A percentile compares a stretch with the other conserved stretches of the same genome.
Conservation (phyloP, 2,888 invertebrate genomes). For the Eupithecia dodoneata region DNA sequence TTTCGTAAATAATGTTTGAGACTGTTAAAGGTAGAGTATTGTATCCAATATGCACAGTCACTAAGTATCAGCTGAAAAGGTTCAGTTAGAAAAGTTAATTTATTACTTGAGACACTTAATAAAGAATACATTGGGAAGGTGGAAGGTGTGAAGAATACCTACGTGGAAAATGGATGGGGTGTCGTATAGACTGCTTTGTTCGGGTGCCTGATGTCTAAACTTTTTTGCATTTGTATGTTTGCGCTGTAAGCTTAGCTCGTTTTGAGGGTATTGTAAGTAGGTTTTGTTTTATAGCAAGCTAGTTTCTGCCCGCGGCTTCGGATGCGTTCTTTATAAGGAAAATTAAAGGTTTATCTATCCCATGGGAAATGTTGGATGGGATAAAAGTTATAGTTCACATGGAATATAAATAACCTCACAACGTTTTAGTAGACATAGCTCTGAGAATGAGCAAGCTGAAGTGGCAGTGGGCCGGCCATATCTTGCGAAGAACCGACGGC, state of each 20-base stretch:
- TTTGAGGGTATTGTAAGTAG: not conserved
- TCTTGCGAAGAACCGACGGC: too few species aligned
- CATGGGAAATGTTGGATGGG: too few species aligned
- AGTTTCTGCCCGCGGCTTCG: too few species aligned
- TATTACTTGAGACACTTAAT: constrained; percentile 13
- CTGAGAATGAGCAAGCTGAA: too few species aligned
- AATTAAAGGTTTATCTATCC: too few species aligned
- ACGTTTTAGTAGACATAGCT: too few species aligned
- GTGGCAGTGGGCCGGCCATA: too few species aligned
- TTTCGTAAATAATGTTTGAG: not conserved
- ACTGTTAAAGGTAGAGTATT: not conserved
- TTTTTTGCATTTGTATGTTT: constrained; percentile 9
- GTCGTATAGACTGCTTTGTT: constrained; percentile 31
- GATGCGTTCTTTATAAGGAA: too few species aligned
- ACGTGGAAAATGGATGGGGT: constrained; percentile 25
- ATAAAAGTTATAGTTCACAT: too few species aligned
- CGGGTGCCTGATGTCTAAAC: constrained; percentile 22
- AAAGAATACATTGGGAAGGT: constrained; percentile 8
- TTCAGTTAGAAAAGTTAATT: not conserved
- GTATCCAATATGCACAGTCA: not conserved
- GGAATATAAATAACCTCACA: too few species aligned
- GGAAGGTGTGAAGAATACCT: constrained; percentile 15
- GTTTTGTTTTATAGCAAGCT: not conserved
- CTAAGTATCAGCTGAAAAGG: not conserved
- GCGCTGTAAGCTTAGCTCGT: not conserved